A percentile compares a stretch with the other conserved stretches of the same genome.
These are phyloP conservation scores for Melinopterus prodromus DNA, from an alignment of 2,888 invertebrate genomes.

Conservation along the genomic window DNA sequence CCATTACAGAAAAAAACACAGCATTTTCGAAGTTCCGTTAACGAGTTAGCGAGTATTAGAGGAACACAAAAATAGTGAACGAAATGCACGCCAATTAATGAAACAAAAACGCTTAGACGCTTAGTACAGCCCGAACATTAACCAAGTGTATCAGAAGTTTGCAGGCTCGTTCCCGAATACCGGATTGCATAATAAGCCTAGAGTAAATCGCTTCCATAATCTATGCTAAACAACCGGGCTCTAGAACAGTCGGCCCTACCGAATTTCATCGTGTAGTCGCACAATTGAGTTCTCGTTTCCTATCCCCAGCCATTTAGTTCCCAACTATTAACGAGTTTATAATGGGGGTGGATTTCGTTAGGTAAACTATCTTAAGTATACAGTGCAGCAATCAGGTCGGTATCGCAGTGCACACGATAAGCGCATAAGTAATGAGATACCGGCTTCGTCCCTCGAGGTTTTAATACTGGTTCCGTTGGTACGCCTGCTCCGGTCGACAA, in stretches of 20 bases:
- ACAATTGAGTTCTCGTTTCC: background rate
- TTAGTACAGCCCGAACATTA: too few relatives aligned
- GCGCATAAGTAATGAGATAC: background rate
- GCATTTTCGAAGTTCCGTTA: too few relatives aligned
- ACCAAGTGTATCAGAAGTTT: too few relatives aligned
- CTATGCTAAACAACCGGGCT: too few relatives aligned
- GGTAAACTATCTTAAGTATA: background rate
- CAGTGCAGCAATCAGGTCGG: background rate
- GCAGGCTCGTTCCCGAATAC: too few relatives aligned
- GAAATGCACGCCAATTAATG: too few relatives aligned
- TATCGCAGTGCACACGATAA: background rate
- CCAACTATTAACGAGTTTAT: conserved; percentile 4
- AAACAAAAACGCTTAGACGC: too few relatives aligned
- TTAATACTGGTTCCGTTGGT: background rate
- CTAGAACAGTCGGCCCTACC: background rate
- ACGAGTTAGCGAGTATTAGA: too few relatives aligned
- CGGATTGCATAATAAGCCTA: too few relatives aligned
- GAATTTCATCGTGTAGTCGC: background rate
- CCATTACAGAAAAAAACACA: too few relatives aligned
- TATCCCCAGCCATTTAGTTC: background rate
- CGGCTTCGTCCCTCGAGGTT: background rate
- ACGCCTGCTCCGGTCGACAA: background rate
- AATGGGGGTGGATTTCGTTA: background rate
- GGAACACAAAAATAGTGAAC: too few relatives aligned
- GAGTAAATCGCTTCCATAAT: too few relatives aligned